Evolutionary conservation across 2,888 invertebrate species (phyloP), one percentile per base, ranked within the genome.

Genomic region (Cephus pulcher): DNA sequence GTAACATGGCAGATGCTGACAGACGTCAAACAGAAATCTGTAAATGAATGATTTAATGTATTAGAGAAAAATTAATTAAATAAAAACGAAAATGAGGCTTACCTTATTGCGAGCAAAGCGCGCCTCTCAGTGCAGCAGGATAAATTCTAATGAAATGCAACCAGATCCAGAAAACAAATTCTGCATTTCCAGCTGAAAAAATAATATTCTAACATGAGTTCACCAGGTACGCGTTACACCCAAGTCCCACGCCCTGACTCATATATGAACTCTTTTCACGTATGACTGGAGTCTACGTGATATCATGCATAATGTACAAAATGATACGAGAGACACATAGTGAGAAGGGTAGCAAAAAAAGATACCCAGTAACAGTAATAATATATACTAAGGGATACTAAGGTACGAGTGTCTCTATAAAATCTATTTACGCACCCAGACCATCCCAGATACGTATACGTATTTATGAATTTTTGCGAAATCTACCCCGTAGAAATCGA

Each of bases 281-380:
- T 82, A 78, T 71, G 79, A 80, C 78, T 80, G 82, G 80, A 81
- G 76, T 80, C 82, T 82, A 76, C 85, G 82, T 79, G 82, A 81
- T 79, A 77, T 82, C 82, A 85, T 86, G 84, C 84, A 86, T 86
- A 86, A 86, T 87, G 86, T 82, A 86, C 83, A 78, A 80, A 83
- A 82, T 79, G 83, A 83, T 86, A 83, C 83, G 81, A 82, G 80
- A 83, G 82, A 86, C 85, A 84, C 15, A 23, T 2, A 15, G 23
- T 9, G 23, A 15, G 23, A 23, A 56, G 56, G 9, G 56, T 56
- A 56, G 23, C 15, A 23, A 9, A 56, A 56, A 56, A 56, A 56
- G 56, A 56, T 23, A 23, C 9, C 56, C 9, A 56, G 15, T 56
- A 56, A 56, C 56, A 56, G 56, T 56, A 56, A 56, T 56, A 56